Evolutionary conservation across 2,113 vertebrate species (phyloP), one percentile per base, ranked within the genome.

Genomic region (Eudyptes chrysolophus): DNA sequence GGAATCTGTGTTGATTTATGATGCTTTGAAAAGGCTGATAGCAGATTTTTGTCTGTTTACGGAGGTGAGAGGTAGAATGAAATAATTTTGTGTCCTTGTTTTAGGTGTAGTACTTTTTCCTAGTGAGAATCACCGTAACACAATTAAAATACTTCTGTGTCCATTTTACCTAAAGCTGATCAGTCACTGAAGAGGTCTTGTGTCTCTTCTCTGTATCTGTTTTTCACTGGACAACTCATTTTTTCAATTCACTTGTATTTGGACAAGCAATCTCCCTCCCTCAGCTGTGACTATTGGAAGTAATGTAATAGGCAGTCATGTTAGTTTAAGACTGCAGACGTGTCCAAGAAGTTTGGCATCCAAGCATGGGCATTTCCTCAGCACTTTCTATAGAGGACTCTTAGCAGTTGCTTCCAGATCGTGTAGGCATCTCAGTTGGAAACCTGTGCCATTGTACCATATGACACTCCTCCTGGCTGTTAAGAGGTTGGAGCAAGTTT

Each of bases 241-340:
- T 90, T 84, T 70, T 24, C n/a, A 16, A 2, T 89, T 65, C 18
- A 13, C 20, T 40, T 38, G 2, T 13, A 7, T 46, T 74, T 66
- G 64, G n/a, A 57, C 42, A 76, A 52, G 27, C 38, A 26, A 1
- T 30, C 13, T 83, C 14, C 7, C 7, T 92, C 11, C 42, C 14
- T 60, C 32, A 8, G 4, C 26, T 48, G 16, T 48, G 55, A 38
- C 36, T 26, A 1, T 46, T 19, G 36, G 15, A 14, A 69, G 44
- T 18, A 46, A 14, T 0, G 13, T 13, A 38, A 0, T 13, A 19
- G 46, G 49, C 30, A 55, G 49, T 52, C 6, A 0, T 4, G 24
- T 46, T 34, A 30, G 32, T 25, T 61, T 61, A 34, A 32, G 83
- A 16, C 34, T 40, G 46, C 16, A 48, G 46, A 16, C 5, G 5